phyloP scores from a whole-genome alignment of 2,888 invertebrate species.

The Torymus tubicola region DNA sequence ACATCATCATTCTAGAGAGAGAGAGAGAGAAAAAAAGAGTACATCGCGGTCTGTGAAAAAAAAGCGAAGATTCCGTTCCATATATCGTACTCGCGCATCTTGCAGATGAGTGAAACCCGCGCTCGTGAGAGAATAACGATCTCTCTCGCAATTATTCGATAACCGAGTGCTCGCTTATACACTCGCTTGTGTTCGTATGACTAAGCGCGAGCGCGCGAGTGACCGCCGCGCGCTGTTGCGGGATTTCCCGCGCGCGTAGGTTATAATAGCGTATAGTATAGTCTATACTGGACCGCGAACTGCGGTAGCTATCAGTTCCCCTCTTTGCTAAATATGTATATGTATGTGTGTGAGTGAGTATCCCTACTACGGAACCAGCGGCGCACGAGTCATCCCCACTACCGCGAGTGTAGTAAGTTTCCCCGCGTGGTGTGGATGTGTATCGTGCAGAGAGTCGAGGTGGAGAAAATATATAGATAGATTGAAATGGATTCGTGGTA shows the following conservation, averaged over 20 bases:
- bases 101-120: no score
- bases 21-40: neutral
- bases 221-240: constrained; percentile 38
- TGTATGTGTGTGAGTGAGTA: neutral
- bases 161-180: neutral
- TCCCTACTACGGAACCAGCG: constrained; percentile 13
- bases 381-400: neutral
- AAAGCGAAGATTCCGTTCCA: no score
- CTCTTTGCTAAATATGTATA: neutral
- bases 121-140: constrained; percentile 28
- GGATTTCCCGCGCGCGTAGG: constrained; percentile 37
- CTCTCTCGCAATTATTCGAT: constrained; percentile 35
- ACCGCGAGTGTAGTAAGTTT: no score
- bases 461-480: no score
- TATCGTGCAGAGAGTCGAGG: no score
- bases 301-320: neutral
- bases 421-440: no score
- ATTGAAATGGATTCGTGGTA: no score
- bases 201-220: constrained; percentile 22
- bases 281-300: constrained; percentile 19
- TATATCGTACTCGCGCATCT: no score
- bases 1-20: neutral
- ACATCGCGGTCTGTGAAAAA: no score
- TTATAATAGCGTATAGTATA: neutral
- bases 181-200: constrained; percentile 11